Percentiles rank a stretch among this genome's conserved stretches.
phyloP scores from a whole-genome alignment of 2,113 vertebrate species.

The Entelurus aequoreus region DNA sequence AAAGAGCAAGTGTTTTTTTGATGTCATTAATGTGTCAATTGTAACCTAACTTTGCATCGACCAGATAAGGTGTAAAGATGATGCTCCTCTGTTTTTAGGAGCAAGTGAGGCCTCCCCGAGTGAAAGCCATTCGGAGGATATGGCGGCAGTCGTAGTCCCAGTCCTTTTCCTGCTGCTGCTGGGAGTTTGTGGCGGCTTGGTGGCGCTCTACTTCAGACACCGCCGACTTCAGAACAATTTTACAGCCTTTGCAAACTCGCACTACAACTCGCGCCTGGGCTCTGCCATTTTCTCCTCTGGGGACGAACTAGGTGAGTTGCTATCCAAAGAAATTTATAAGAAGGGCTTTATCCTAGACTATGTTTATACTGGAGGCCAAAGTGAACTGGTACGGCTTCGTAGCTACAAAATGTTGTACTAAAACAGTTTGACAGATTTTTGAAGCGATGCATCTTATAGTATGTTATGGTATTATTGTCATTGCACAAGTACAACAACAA shows the following conservation, averaged over 20 bases:
- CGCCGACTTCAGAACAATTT: slow-evolving; percentile 91
- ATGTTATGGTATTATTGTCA: too few relatives aligned
- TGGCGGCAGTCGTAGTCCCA: slow-evolving; percentile 87
- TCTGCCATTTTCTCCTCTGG: slow-evolving; percentile 95
- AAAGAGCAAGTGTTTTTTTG: too few relatives aligned
- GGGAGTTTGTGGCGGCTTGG: slow-evolving; percentile 78
- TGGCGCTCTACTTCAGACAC: slow-evolving; percentile 84
- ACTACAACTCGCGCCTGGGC: slow-evolving; percentile 95
- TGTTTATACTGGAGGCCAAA: too few relatives aligned
- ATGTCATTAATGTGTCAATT: too few relatives aligned
- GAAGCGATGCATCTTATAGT: too few relatives aligned
- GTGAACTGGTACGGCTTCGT: too few relatives aligned
- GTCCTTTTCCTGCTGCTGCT: slow-evolving; percentile 89
- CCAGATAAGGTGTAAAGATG: not conserved
- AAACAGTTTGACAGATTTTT: too few relatives aligned
- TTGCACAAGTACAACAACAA: too few relatives aligned
- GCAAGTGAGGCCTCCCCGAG: slow-evolving; percentile 48
- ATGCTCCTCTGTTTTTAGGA: slow-evolving; percentile 17
- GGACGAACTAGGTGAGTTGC: slow-evolving; percentile 84
- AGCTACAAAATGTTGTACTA: too few relatives aligned
- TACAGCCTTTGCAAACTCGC: slow-evolving; percentile 92
- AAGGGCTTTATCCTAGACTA: too few relatives aligned
- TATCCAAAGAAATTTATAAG: too few relatives aligned
- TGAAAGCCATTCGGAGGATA: slow-evolving; percentile 67
- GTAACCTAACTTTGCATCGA: too few relatives aligned